A percentile compares a stretch with the other conserved stretches of the same genome.
Conservation (phyloP, 1,140 invertebrate genomes). For the Rhopalosiphum maidis region DNA sequence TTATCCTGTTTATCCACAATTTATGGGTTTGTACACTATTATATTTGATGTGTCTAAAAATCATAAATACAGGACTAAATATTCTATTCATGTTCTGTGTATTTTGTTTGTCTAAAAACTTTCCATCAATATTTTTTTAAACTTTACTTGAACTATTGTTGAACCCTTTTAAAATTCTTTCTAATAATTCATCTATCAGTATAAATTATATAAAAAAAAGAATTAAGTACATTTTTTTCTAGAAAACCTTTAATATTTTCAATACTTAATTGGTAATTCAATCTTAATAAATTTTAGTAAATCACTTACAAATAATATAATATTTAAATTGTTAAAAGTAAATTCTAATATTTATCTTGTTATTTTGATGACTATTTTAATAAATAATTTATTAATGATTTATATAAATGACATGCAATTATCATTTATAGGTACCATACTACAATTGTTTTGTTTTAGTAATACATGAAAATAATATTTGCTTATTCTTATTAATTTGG, state of each 20-base stretch:
- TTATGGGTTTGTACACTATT: constrained; percentile 27
- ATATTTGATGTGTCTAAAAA: not conserved
- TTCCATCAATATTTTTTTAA: not conserved
- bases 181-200: not conserved
- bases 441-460: not conserved
- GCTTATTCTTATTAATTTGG: not conserved
- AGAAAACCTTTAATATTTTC: not conserved
- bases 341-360: not conserved
- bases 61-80: not conserved
- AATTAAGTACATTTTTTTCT: not conserved
- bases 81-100: not conserved
- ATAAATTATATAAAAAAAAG: not conserved
- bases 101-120: not conserved
- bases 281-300: not conserved
- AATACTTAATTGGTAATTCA: not conserved
- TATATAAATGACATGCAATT: no score
- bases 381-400: not conserved
- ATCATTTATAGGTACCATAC: no score
- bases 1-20: constrained; percentile 55
- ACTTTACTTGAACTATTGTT: not conserved
- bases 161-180: not conserved
- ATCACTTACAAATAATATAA: not conserved
- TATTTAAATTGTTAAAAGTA: not conserved
- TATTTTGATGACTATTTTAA: not conserved
- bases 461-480: not conserved